Conservation (phyloP, 2,113 vertebrate genomes). For the Rhinichthys klamathensis region DNA sequence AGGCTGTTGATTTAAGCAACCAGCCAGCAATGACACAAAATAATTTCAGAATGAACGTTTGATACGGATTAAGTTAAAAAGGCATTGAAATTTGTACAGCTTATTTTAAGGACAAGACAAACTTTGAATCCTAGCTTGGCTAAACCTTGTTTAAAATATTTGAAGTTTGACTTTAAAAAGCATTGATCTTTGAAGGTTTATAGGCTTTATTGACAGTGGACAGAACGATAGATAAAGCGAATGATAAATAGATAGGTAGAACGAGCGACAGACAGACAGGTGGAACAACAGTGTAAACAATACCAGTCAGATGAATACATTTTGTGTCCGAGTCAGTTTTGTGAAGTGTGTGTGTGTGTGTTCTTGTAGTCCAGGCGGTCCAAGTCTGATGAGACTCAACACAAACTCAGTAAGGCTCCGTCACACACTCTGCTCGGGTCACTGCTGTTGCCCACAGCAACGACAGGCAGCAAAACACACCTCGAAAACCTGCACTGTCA, state of each 20-base stretch:
- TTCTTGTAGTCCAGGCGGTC: not conserved
- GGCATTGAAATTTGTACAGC: too few relatives aligned
- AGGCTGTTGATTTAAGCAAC: not conserved
- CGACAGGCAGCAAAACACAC: slow-evolving; percentile 30
- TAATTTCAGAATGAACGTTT: not conserved
- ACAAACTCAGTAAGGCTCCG: slow-evolving; percentile 48
- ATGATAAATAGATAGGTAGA: not conserved
- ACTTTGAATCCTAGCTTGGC: too few relatives aligned
- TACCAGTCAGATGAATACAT: not conserved
- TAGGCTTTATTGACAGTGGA: too few relatives aligned
- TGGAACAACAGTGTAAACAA: not conserved
- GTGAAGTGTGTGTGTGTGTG: slow-evolving; percentile 17
- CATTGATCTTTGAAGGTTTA: too few relatives aligned
- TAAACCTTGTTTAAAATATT: too few relatives aligned
- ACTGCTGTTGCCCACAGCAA: slow-evolving; percentile 43
- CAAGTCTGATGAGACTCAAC: slow-evolving; percentile 23
- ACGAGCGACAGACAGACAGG: not conserved
- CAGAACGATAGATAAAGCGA: not conserved
- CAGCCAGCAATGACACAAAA: not conserved
- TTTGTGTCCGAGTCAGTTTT: not conserved
- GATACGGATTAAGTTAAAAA: not conserved
- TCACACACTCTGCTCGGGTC: slow-evolving; percentile 48
- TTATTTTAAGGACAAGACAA: too few relatives aligned
- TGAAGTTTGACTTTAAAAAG: too few relatives aligned
- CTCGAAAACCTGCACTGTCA: not conserved